phyloP scores from a whole-genome alignment of 2,113 vertebrate species.

The Catagonus wagneri region DNA sequence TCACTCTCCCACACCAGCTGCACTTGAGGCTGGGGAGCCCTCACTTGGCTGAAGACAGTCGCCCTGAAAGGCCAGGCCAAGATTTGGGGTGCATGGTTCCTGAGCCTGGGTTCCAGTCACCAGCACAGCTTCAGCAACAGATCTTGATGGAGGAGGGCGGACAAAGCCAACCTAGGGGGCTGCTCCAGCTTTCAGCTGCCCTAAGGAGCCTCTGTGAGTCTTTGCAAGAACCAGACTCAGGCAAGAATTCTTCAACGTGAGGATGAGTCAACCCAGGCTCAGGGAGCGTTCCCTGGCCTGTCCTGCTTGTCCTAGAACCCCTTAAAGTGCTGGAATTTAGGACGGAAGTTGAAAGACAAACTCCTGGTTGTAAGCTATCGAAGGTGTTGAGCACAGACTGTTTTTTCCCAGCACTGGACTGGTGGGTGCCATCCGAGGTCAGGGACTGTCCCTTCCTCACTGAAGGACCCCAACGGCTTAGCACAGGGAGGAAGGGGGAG shows the following conservation, averaged over 20 bases:
- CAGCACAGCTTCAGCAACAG: not conserved
- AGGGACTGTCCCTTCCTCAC: not conserved
- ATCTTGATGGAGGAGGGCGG: no score
- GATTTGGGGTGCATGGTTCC: not conserved
- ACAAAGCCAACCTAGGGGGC: not conserved
- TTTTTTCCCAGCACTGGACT: not conserved
- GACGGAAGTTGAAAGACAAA: not conserved
- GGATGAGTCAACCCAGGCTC: not conserved
- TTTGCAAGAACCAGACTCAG: not conserved
- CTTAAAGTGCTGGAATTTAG: not conserved
- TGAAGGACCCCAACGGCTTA: not conserved
- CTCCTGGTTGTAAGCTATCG: not conserved
- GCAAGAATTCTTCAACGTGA: not conserved
- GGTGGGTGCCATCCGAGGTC: not conserved
- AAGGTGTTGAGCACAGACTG: not conserved
- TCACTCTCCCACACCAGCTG: not conserved
- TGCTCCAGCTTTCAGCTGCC: not conserved
- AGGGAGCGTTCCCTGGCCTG: not conserved
- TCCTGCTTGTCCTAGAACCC: not conserved
- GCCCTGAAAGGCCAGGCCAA: fast-evolving
- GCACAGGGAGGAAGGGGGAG: not conserved
- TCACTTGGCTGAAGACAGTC: not conserved
- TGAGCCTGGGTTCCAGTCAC: fast-evolving
- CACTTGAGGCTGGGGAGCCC: not conserved
- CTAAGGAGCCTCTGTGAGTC: not conserved